Evolutionary conservation across 2,797 vertebrate genomes (phyloP).

Genomic region (Chrysocyon brachyurus): DNA sequence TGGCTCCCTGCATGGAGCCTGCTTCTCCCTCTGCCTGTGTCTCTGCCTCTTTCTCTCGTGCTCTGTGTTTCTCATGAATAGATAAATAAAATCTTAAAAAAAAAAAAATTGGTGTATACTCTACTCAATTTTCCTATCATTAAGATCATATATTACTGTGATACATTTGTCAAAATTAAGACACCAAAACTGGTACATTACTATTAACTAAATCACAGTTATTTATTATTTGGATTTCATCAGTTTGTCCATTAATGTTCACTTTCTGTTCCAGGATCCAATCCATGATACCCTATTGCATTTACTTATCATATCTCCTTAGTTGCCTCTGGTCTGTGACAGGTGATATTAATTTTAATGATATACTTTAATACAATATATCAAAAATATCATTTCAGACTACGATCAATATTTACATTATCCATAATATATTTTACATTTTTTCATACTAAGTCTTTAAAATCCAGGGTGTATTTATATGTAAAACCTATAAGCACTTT

Average conservation of each 20-base stretch:
- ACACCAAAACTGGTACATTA: not conserved
- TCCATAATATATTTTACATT: not conserved
- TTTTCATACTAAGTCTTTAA: constrained; percentile 37
- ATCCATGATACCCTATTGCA: not conserved
- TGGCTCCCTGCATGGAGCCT: too few relatives aligned
- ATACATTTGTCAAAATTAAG: constrained; percentile 31
- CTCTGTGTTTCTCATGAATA: too few relatives aligned
- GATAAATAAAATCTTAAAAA: too few relatives aligned
- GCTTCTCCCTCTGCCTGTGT: too few relatives aligned
- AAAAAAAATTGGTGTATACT: not conserved
- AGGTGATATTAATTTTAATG: constrained; percentile 14
- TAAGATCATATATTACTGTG: not conserved
- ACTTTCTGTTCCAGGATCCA: not conserved
- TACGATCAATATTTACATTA: not conserved
- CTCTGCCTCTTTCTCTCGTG: too few relatives aligned
- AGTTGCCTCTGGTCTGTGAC: not conserved
- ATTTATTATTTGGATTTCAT: not conserved
- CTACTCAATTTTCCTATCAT: not conserved
- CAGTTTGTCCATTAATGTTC: not conserved
- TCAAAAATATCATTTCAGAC: constrained; percentile 27
- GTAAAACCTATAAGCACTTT: not conserved
- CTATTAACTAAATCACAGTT: not conserved
- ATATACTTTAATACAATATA: not conserved
- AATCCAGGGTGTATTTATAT: not conserved
- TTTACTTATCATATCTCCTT: not conserved